Conservation (phyloP, 1,140 invertebrate genomes). For the Sarcophaga peregrina region DNA sequence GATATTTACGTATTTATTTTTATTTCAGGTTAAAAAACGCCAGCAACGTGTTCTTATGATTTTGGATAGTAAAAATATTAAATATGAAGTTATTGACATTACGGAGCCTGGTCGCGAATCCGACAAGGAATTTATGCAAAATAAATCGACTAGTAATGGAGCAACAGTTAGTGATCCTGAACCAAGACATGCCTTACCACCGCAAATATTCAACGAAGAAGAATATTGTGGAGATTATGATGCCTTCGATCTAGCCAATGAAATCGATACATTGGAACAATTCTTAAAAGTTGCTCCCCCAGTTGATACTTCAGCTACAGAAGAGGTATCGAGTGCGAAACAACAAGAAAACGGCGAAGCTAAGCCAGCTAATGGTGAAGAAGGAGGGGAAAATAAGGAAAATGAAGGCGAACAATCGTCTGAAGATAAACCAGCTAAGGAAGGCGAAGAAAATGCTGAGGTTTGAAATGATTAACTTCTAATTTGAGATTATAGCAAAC, state of each 20-base stretch:
- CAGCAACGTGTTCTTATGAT: slow-evolving; percentile 93
- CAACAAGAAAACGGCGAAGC: slow-evolving; percentile 63
- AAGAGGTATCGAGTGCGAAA: slow-evolving; percentile 61
- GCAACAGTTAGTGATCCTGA: slow-evolving; percentile 73
- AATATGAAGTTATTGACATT: slow-evolving; percentile 91
- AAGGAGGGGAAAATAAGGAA: slow-evolving; percentile 50
- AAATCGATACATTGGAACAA: slow-evolving; percentile 88
- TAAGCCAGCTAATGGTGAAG: slow-evolving; percentile 48
- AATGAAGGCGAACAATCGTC: slow-evolving; percentile 48
- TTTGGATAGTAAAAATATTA: slow-evolving; percentile 88
- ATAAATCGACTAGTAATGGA: slow-evolving; percentile 83
- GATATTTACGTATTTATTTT: background rate
- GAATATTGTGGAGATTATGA: slow-evolving; percentile 96
- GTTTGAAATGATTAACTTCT: slow-evolving; percentile 42
- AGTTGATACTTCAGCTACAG: slow-evolving; percentile 64
- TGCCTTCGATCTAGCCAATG: slow-evolving; percentile 90
- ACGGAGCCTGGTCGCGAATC: slow-evolving; percentile 89
- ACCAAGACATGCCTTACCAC: slow-evolving; percentile 78
- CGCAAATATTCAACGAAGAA: slow-evolving; percentile 93
- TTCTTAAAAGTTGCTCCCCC: slow-evolving; percentile 78
- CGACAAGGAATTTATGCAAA: slow-evolving; percentile 93
- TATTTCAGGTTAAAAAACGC: slow-evolving; percentile 87
- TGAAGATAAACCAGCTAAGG: slow-evolving; percentile 43
- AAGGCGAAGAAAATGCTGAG: slow-evolving; percentile 44
- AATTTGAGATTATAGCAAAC: slow-evolving; percentile 32